Conservation (phyloP, 2,113 vertebrate genomes). For the Psittacus erithacus region DNA sequence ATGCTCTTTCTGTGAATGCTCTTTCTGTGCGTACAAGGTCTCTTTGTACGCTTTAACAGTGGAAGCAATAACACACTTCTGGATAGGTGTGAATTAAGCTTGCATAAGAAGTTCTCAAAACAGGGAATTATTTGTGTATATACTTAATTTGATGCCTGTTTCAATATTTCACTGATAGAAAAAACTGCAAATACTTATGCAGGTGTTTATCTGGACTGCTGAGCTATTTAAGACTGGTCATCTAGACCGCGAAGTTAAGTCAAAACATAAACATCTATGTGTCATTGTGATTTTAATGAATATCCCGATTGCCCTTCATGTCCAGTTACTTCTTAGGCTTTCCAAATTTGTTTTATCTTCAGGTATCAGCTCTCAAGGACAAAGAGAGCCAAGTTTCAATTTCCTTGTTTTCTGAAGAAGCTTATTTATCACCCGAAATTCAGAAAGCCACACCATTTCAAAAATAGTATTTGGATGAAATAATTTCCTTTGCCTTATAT, state of each 20-base stretch:
- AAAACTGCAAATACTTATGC: not conserved
- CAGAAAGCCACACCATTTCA: not conserved
- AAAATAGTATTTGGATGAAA: not conserved
- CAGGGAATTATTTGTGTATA: slow-evolving; percentile 19
- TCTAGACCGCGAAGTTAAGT: not conserved
- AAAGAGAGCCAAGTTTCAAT: not conserved
- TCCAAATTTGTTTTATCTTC: not conserved
- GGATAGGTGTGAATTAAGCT: not conserved
- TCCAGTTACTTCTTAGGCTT: not conserved
- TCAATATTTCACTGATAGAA: slow-evolving; percentile 37
- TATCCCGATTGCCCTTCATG: not conserved
- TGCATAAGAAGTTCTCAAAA: not conserved
- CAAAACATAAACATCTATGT: slow-evolving; percentile 10
- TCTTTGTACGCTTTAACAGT: not conserved
- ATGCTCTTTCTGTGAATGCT: not conserved
- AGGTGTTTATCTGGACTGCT: slow-evolving; percentile 1
- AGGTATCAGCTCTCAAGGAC: not conserved
- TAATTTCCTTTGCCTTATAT: not conserved
- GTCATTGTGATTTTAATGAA: not conserved
- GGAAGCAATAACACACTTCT: not conserved
- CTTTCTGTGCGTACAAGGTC: not conserved
- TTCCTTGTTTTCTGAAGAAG: not conserved
- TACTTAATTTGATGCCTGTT: slow-evolving; percentile 37
- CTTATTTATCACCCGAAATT: not conserved
- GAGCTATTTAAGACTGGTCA: not conserved